Base-by-base conservation (phyloP, 1,140 invertebrate genomes). In the Pachyrhynchus sulphureomaculatus region DNA sequence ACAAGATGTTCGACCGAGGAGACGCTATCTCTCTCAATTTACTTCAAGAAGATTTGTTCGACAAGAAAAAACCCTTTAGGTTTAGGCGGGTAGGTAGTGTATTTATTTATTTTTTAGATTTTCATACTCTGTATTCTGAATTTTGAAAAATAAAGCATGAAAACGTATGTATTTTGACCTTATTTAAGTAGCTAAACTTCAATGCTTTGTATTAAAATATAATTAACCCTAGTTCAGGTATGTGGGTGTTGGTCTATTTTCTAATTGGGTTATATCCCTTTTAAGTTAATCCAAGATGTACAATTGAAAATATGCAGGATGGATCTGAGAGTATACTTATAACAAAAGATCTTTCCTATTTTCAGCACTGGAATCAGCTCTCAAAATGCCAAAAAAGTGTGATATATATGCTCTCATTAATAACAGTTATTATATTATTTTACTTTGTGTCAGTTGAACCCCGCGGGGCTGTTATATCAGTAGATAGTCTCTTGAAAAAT, bases 321-420 rank as follows among this genome's bases (percentile, higher is more conserved):
- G 6, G 5, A 13, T 26, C 3, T 4, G 32, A 17, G 21, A 17
- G n/a, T 44, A 26, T 23, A 20, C 42, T 64, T 47, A 36, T 33
- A 18, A 44, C n/a, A 49, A 39, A 57, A 60, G 9, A 21, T 34
- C 42, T 62, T 36, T 26, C 52, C 67, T 62, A 63, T 69, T 80
- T 81, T 24, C 68, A 93, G 90, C 80, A 83, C 75, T 93, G 90
- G 91, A 90, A 91, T 71, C 86, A 90, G 68, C 74, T 93, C 32
- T 91, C 91, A n/a, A 83, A 90, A 67, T 85, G 91, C 70, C 91
- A 92, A 75, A 81, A 87, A 34, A 90, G 86, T 71, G 78, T 90
- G 29, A 80, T 90, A 51, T 83, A 86, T 64, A 82, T 90, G 64
- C 67, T 84, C 55, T 51, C 82, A 33, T 69, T 84, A 54, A 81